A percentile compares a stretch with the other conserved stretches of the same genome.
These are phyloP conservation scores for Apteryx mantelli DNA, from an alignment of 2,113 vertebrate species.

Conservation along the genomic window DNA sequence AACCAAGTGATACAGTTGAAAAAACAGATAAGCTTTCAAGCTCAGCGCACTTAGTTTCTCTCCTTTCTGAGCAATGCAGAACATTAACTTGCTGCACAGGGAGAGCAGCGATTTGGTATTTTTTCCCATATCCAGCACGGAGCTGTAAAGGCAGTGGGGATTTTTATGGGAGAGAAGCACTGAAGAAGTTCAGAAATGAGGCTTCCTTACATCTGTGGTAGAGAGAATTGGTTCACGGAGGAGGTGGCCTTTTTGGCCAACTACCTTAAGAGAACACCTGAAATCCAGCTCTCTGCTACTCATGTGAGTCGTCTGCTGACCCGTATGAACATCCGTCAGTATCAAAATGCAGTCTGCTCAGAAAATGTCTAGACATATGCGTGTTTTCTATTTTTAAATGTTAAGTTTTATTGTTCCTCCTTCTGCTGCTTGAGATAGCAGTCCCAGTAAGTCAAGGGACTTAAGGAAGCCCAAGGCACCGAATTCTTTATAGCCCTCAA, in stretches of 20 bases:
- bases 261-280: not conserved
- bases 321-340: not conserved
- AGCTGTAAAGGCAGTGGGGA: not conserved
- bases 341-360: not conserved
- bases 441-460: not conserved
- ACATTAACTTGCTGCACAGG: not conserved
- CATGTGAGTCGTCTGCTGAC: not conserved
- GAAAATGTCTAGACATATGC: not conserved
- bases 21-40: not conserved
- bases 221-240: not conserved
- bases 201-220: not conserved
- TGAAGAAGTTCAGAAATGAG: not conserved
- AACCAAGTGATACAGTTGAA: not conserved
- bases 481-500: not conserved
- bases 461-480: not conserved
- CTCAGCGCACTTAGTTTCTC: not conserved
- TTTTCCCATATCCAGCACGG: not conserved
- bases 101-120: not conserved
- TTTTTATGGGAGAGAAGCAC: not conserved
- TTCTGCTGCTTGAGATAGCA: not conserved
- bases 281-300: not conserved
- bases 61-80: not conserved
- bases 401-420: not conserved
- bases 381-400: not conserved
- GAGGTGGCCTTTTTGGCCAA: not conserved